Conservation (phyloP, 2,113 vertebrate genomes). For the Forbesichthys papilliferus region DNA sequence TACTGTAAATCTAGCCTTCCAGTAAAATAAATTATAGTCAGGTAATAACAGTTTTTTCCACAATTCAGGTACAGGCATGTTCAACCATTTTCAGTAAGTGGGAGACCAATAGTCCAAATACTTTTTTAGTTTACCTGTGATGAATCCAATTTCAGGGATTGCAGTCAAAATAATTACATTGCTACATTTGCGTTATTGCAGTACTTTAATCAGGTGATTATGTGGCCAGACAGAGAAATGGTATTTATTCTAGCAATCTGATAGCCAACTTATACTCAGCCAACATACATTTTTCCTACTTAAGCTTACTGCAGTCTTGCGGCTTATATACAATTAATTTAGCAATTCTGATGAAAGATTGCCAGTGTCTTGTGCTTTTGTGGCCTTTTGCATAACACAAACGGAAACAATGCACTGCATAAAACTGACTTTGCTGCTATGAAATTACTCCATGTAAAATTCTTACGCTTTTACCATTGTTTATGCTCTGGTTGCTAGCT, state of each 20-base stretch:
- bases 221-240: too few relatives aligned
- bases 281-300: not conserved
- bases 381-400: conserved; percentile 11
- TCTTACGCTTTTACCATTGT: conserved; percentile 63
- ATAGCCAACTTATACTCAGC: too few relatives aligned
- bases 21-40: conserved; percentile 43
- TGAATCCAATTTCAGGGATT: conserved; percentile 13
- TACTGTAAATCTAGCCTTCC: conserved; percentile 20
- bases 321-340: not conserved
- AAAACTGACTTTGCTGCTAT: conserved; percentile 45
- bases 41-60: conserved; percentile 48
- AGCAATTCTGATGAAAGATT: not conserved
- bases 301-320: not conserved
- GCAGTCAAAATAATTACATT: not conserved
- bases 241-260: too few relatives aligned
- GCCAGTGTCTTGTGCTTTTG: not conserved
- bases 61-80: conserved; percentile 23
- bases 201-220: too few relatives aligned
- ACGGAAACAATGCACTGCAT: conserved; percentile 28
- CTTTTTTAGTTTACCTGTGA: conserved; percentile 43
- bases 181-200: not conserved
- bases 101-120: conserved; percentile 40
- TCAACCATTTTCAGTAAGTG: conserved; percentile 23
- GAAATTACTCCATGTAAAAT: conserved; percentile 51
- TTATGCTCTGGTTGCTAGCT: conserved; percentile 15